phyloP scores from a whole-genome alignment of 2,797 vertebrate genomes.

The Notolabrus celidotus region DNA sequence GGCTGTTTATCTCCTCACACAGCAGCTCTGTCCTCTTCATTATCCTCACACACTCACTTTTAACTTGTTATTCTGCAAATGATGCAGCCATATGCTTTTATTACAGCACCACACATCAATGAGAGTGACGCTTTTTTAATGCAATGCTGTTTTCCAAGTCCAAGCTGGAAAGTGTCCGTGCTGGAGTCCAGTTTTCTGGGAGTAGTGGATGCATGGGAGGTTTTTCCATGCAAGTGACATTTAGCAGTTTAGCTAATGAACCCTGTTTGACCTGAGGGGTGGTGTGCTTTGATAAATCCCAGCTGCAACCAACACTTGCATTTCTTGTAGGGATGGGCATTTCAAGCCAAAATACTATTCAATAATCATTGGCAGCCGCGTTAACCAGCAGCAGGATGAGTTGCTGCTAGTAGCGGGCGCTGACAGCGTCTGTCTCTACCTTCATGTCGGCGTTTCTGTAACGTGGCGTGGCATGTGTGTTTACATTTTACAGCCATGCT shows the following conservation, averaged over 20 bases:
- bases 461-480: too few relatives aligned
- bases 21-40: conserved; percentile 45
- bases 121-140: conserved; percentile 39
- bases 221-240: conserved; percentile 26
- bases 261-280: background rate
- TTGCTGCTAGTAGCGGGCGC: too few relatives aligned
- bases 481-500: too few relatives aligned
- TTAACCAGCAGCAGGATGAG: too few relatives aligned
- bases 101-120: conserved; percentile 20
- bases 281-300: conserved; percentile 4
- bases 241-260: conserved; percentile 23
- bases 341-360: too few relatives aligned
- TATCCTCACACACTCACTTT: conserved; percentile 29
- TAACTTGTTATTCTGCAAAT: conserved; percentile 24
- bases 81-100: conserved; percentile 38
- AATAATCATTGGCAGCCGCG: too few relatives aligned
- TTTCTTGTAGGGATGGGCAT: background rate
- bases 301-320: background rate
- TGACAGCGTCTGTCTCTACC: too few relatives aligned
- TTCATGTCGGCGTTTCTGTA: too few relatives aligned
- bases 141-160: background rate
- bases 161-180: too few relatives aligned
- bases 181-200: background rate
- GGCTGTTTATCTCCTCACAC: conserved; percentile 54
- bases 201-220: background rate